A percentile compares a stretch with the other conserved stretches of the same genome.
Evolutionary conservation across 2,797 vertebrate species (phyloP).

Genomic region (Sciaenops ocellatus): DNA sequence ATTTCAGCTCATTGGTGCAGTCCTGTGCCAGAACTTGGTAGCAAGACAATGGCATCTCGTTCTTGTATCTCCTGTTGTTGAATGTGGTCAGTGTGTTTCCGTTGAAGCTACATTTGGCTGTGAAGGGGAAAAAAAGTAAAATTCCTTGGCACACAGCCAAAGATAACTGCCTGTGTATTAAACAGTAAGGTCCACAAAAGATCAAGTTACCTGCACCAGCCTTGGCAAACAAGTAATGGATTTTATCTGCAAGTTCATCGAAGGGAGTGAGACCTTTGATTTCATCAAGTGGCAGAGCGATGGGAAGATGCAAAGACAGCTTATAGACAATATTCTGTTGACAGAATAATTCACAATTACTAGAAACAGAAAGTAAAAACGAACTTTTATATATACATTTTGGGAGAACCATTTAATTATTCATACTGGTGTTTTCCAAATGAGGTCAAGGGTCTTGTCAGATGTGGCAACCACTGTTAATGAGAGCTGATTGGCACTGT

Average conservation of each 20-base stretch:
- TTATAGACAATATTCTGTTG: slow-evolving; percentile 75
- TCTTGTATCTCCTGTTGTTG: slow-evolving; percentile 77
- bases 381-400: background rate
- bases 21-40: slow-evolving; percentile 88
- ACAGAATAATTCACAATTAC: slow-evolving; percentile 19
- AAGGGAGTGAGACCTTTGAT: slow-evolving; percentile 53
- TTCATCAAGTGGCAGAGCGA: slow-evolving; percentile 73
- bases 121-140: background rate
- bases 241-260: slow-evolving; percentile 41
- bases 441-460: slow-evolving; percentile 65
- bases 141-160: slow-evolving; percentile 60
- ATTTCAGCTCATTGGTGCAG: slow-evolving; percentile 86
- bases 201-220: slow-evolving; percentile 59
- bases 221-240: slow-evolving; percentile 64
- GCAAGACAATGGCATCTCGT: slow-evolving; percentile 83
- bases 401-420: background rate
- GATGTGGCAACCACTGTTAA: slow-evolving; percentile 71
- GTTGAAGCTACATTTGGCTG: slow-evolving; percentile 65
- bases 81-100: slow-evolving; percentile 68
- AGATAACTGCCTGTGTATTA: background rate
- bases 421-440: slow-evolving; percentile 72
- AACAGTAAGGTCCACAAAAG: background rate
- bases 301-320: slow-evolving; percentile 66
- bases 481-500: slow-evolving; percentile 76
- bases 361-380: background rate